These are phyloP conservation scores for Matsumurasca onukii DNA, from an alignment of 1,140 invertebrate species.

Conservation along the genomic window DNA sequence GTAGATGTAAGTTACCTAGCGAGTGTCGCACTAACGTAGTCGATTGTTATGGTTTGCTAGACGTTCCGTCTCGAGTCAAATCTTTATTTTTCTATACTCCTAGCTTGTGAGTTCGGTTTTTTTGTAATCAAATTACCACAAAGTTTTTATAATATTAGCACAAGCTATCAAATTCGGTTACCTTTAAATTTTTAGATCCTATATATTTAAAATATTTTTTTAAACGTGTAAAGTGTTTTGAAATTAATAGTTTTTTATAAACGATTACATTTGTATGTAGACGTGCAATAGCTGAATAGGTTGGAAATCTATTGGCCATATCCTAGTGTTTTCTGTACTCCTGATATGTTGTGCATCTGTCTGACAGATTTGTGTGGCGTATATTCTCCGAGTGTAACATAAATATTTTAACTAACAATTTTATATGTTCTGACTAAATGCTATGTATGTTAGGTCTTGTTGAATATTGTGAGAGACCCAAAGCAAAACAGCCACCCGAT, in stretches of 20 bases:
- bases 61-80: conserved; percentile 24
- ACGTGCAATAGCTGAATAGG: conserved; percentile 30
- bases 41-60: conserved; percentile 24
- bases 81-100: conserved; percentile 32
- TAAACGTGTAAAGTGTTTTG: conserved; percentile 27
- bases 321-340: too few relatives aligned
- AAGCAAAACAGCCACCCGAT: conserved; percentile 31
- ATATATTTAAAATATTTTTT: conserved; percentile 27
- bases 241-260: conserved; percentile 30
- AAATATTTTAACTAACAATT: conserved; percentile 29
- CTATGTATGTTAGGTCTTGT: conserved; percentile 28
- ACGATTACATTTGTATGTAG: conserved; percentile 26
- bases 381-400: conserved; percentile 6
- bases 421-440: conserved; percentile 28
- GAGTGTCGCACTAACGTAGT: conserved; percentile 19
- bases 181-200: conserved; percentile 22
- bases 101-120: conserved; percentile 30
- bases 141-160: conserved; percentile 27
- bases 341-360: not conserved
- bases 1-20: conserved; percentile 8
- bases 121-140: conserved; percentile 14
- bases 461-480: conserved; percentile 28
- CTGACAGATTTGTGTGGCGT: conserved; percentile 8
- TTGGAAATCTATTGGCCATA: conserved; percentile 29
- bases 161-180: conserved; percentile 25